Evolutionary conservation across 30 jellyfish, hydroid and myxozoan genomes (phyloP), one percentile per base, ranked within the genome.

Genomic region (Phacellophora camtschatica): DNA sequence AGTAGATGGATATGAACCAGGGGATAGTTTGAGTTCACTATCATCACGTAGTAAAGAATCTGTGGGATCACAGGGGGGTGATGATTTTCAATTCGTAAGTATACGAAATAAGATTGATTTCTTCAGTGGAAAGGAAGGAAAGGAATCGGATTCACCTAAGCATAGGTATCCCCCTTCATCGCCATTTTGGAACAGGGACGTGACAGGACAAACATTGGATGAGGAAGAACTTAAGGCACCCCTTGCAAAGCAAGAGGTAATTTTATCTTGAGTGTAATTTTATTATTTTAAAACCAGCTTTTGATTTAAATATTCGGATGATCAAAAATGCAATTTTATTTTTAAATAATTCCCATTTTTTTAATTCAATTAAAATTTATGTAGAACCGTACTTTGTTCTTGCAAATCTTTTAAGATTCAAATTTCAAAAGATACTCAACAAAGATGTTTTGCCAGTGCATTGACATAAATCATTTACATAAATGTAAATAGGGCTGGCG

Each of bases 41-140:
- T 92, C 98, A 0, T 84, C 96, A 22, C 83, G 80, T 62, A 92
- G 98, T 50, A 92, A 85, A 55, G 98, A 92, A 19, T 92, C 98
- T 1, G 22, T 74, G 31, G 98, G 98, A 5, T 92, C 98, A 13
- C 96, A 76, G 77, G 89, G 87, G 1, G 96, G 87, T 2, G 90
- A 62, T 11, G 95, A 90, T 27, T 76, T 58, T 23, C 88, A 59
- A 15, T 50, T 12, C 32, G 30, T 75, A 7, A 51, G 79, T 32
- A 81, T 75, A 2, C 68, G 59, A 50, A 81, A 61, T 25, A 77
- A 74, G 66, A 56, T 88, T 27, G 90, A 71, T 5, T 71, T 23
- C 34, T 84, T 84, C 68, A 74, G 68, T 0, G 82, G 43, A 28
- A n/a, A n/a, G n/a, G n/a, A n/a, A n/a, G n/a, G n/a, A n/a, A 54